Conservation (phyloP, 1,140 invertebrate genomes). For the Drosophila eugracilis region DNA sequence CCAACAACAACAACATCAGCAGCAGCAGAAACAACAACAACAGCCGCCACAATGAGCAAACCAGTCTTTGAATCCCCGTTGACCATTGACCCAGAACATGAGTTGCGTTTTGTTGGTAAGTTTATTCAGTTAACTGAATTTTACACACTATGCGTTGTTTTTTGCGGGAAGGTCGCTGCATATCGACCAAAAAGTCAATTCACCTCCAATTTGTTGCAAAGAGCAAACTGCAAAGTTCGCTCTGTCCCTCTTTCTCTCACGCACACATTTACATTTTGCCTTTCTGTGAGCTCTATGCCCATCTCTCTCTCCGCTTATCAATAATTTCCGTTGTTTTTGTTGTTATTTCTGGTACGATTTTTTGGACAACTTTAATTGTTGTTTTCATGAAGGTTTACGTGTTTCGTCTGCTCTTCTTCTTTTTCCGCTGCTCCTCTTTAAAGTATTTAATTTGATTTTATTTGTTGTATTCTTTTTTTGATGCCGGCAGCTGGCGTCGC, state of each 20-base stretch:
- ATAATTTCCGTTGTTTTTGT: conserved; percentile 51
- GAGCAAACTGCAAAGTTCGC: conserved; percentile 77
- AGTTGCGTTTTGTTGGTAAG: conserved; percentile 82
- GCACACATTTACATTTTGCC: conserved; percentile 19
- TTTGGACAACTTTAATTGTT: conserved; percentile 12
- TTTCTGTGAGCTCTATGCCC: conserved; percentile 4
- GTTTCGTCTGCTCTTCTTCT: conserved; percentile 3
- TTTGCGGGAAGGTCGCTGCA: conserved; percentile 19
- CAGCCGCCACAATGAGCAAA: conserved; percentile 61
- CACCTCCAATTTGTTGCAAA: conserved; percentile 49
- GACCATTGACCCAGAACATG: conserved; percentile 78
- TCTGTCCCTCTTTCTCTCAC: conserved; percentile 14
- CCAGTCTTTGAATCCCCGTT: conserved; percentile 49
- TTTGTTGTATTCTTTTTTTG: too few species aligned
- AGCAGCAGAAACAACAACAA: conserved; percentile 26
- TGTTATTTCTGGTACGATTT: conserved; percentile 7
- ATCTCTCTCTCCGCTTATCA: conserved; percentile 46
- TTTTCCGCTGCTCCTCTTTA: neutral
- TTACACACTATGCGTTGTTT: neutral
- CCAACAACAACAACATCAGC: conserved; percentile 13
- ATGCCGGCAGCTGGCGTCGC: conserved; percentile 49
- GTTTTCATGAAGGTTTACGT: conserved; percentile 28
- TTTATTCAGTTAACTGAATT: conserved; percentile 1
- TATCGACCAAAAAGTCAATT: conserved; percentile 45
- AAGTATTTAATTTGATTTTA: conserved; percentile 7